Base-by-base conservation (phyloP, 2,888 invertebrate species). In the Trachelus stipa region DNA sequence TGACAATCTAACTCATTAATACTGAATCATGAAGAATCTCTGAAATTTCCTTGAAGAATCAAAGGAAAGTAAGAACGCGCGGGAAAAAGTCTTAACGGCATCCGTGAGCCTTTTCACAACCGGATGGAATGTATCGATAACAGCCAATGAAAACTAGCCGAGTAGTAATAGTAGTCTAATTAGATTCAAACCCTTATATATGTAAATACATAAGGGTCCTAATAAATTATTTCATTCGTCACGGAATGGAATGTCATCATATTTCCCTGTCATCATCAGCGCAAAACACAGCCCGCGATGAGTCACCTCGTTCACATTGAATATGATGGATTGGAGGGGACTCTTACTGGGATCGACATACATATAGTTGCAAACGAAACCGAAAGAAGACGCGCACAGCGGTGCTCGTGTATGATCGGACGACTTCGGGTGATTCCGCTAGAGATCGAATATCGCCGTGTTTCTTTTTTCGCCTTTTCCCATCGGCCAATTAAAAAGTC, bases 151-250 rank as follows among this genome's bases (percentile, higher is more conserved):
- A 56, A 56, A 56, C 40, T 56, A 56, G 40, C 40, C 40, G 40
- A 23, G 40, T 23, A 23, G 23, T 56, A 56, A 56, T 9, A 40
- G 40, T 56, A 56, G 40, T 56, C 9, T 56, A 56, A 56, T 56
- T 6, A 23, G 15, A 56, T 56, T 56, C 1, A 23, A 56, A 56
- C 15, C 23, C 23, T 56, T 4, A 56, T 23, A 15, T 76, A 73
- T 77, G 34, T 79, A 71, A 71, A 73, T 77, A 80, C 76, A 77
- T 76, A 80, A 68, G 79, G 78, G 76, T 76, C 79, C 69, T 15
- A 56, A 56, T 56, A 23, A 56, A 56, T 56, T 6, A 56, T 56
- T 56, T 56, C 15, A 23, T 56, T 56, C 40, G 15, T 56, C 40
- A 56, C 23, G 40, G 23, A 56, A 23, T 56, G 40, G 23, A 56